These are phyloP conservation scores for Creontiades dilutus DNA, from an alignment of 2,888 invertebrate genomes.

Conservation along the genomic window DNA sequence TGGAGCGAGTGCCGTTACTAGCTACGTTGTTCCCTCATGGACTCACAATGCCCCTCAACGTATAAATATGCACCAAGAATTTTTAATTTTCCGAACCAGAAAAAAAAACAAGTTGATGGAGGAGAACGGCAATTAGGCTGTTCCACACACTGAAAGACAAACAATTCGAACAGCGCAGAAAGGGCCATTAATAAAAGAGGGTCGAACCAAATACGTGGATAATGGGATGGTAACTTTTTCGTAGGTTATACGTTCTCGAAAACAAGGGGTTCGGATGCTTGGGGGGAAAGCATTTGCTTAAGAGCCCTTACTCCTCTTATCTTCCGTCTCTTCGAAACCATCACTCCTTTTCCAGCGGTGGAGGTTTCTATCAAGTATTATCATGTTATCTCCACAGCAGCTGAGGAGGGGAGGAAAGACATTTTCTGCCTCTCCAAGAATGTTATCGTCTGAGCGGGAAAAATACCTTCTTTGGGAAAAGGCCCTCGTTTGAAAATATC, in stretches of 20 bases:
- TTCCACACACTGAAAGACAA: too few species aligned
- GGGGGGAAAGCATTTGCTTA: background rate
- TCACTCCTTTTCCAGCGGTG: background rate
- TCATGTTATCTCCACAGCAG: background rate
- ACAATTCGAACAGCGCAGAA: too few species aligned
- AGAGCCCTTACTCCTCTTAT: background rate
- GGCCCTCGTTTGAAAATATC: background rate
- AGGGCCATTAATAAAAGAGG: too few species aligned
- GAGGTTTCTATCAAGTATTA: constrained; percentile 20
- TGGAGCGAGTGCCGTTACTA: too few species aligned
- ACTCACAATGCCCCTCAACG: too few species aligned
- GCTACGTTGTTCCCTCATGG: too few species aligned
- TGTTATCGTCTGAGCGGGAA: background rate
- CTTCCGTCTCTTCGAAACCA: background rate
- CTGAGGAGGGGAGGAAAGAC: background rate
- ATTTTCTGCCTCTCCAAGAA: background rate
- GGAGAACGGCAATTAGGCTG: too few species aligned
- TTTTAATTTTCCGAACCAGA: too few species aligned
- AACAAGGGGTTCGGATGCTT: too few species aligned
- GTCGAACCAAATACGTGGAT: background rate
- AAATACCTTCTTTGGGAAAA: background rate
- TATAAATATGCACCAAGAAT: too few species aligned
- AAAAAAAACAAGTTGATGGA: too few species aligned
- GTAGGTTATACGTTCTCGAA: too few species aligned
- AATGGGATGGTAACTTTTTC: background rate